Base-by-base conservation (phyloP, 2,888 invertebrate species). In the Thymelicus acteon region DNA sequence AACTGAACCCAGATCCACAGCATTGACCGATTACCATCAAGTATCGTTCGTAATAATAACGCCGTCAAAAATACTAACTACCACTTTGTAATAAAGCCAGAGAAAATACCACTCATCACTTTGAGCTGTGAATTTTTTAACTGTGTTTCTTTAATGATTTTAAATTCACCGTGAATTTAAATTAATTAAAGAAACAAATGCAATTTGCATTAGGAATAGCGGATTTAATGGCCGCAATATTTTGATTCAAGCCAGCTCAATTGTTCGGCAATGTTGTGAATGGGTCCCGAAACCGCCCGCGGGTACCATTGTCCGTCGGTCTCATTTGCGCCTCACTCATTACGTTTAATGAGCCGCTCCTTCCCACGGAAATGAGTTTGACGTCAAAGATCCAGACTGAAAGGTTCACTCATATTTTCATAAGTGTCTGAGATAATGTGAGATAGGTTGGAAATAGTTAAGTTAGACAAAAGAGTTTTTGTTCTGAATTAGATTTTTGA, bases 281-380 rank as follows among this genome's bases (percentile, higher is more conserved):
- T 54, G 54, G 58, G 39, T 44, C 44, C 58, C 57, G 8, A 58
- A 47, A 49, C 15, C 19, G 60, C 60, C 60, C n/a, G 58, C n/a
- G 60, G 60, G 0, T 31, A n/a, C 44, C 6, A 67, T 67, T 61
- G 61, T 67, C 67, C 58, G 31, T 7, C 39, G 52, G 19, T 39
- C 39, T 60, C 60, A 31, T 54, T 54, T 39, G 52, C 62, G 54
- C 15, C n/a, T 49, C 52, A 57, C 60, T 69, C 69, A 69, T 69
- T 69, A 69, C 62, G 69, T 63, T 62, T 69, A 69, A 69, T 63
- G 69, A 69, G 62, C 19, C 68, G 54, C 47, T 19, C 40, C 52
- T 8, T 61, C 67, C 52, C 57, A 13, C 58, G 69, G 69, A 69
- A 69, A 69, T 58, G 62, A 58, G 62, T 63, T 63, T 69, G 57